Base-by-base conservation (phyloP, 2,113 vertebrate species). In the Gorsachius goisagi region DNA sequence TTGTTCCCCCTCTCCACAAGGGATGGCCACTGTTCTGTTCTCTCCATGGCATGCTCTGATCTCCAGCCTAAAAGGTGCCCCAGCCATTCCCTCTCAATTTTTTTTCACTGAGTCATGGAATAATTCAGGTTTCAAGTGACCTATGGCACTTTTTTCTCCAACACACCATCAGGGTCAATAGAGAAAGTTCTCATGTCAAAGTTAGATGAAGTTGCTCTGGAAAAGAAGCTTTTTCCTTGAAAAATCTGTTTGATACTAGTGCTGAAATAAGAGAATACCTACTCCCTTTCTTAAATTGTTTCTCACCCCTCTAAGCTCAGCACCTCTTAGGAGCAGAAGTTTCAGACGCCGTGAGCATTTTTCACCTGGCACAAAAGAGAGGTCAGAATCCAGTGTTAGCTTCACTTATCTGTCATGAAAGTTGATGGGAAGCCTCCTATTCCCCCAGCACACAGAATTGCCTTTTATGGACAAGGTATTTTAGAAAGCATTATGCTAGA, bases 371-470 rank as follows among this genome's bases (percentile, higher is more conserved):
- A 82, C 33, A 92, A 92, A 81, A 56, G 39, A 88, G 44, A 72
- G 80, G 86, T 71, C 86, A 93, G 49, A 47, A 92, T 37, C 22
- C 53, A 89, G 11, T 20, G 33, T 68, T 93, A 75, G 49, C 32
- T 73, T 89, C 88, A 79, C 53, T 94, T 92, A 81, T 7, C 88
- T 84, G 73, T 81, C 89, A 81, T 58, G 33, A 78, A 93, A 75
- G 21, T 13, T 81, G 77, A 75, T 24, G 73, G 69, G 83, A 87
- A 84, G 41, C 33, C 76, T 95, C 79, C 66, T 64, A n/a, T 94
- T 91, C 84, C 84, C 90, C 33, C 60, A 85, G 91, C 73, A 72
- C 83, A 52, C 5, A 4, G 76, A 88, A 89, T 6, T 93, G 76
- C 52, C 59, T 93, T 95, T 88, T 76, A 58, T 27, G 50, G 88